Percentiles rank a stretch among this genome's conserved stretches.
Conservation (phyloP, 2,797 vertebrate genomes). For the Phoxinus dragarum region DNA sequence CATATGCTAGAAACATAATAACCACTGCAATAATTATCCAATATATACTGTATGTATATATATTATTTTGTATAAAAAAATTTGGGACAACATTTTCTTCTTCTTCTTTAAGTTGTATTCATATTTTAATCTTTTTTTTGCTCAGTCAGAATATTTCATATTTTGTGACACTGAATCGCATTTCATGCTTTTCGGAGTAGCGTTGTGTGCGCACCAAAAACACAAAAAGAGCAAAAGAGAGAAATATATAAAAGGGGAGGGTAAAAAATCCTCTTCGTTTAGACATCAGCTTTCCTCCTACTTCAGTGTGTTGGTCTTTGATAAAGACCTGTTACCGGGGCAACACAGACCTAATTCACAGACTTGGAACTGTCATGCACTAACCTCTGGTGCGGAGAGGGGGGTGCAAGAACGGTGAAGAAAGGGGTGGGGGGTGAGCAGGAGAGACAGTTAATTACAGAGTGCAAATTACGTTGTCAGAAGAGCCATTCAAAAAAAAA, state of each 20-base stretch:
- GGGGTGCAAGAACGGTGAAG: conserved; percentile 32
- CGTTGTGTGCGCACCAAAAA: background rate
- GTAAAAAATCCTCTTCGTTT: conserved; percentile 29
- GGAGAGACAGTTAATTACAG: conserved; percentile 79
- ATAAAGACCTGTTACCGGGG: conserved; percentile 74
- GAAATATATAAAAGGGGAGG: background rate
- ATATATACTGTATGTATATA: too few relatives aligned
- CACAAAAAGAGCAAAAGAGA: conserved; percentile 5
- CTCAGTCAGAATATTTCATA: background rate
- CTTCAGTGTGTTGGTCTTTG: conserved; percentile 67
- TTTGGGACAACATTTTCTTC: background rate
- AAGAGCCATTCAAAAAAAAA: conserved; percentile 73
- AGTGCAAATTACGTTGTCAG: conserved; percentile 82
- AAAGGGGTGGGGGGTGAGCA: background rate
- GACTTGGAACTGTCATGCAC: conserved; percentile 66
- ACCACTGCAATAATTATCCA: too few relatives aligned
- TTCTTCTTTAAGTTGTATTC: background rate
- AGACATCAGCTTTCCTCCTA: conserved; percentile 58
- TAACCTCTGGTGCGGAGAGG: conserved; percentile 63
- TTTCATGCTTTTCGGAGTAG: background rate
- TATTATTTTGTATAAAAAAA: too few relatives aligned
- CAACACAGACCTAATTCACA: conserved; percentile 72
- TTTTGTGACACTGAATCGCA: background rate
- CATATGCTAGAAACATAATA: too few relatives aligned
- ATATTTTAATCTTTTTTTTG: background rate